Conservation (phyloP, 2,888 invertebrate genomes). For the Notocelia uddmanniana region DNA sequence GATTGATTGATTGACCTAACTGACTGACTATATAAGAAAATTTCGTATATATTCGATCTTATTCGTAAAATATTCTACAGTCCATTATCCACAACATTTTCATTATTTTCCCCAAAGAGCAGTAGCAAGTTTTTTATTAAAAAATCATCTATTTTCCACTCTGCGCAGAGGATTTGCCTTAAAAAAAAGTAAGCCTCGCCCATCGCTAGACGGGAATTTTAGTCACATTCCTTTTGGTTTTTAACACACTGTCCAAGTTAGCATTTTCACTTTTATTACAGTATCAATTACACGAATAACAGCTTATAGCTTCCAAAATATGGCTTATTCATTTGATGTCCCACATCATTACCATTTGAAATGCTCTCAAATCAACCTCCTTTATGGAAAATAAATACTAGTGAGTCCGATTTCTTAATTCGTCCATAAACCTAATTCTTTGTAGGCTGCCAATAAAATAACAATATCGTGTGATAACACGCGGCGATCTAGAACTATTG, state of each 20-base stretch:
- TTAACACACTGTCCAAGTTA: too few species aligned
- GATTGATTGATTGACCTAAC: too few species aligned
- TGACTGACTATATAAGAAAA: too few species aligned
- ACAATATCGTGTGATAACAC: background rate
- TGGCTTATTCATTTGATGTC: background rate
- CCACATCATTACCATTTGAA: background rate
- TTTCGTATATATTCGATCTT: too few species aligned
- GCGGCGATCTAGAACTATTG: background rate
- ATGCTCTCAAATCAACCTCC: background rate
- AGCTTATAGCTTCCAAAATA: background rate
- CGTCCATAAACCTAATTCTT: constrained; percentile 28
- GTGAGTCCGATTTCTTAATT: background rate
- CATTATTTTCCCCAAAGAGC: too few species aligned
- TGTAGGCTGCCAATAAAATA: constrained; percentile 25
- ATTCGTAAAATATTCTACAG: too few species aligned
- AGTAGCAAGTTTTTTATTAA: too few species aligned
- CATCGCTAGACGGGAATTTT: background rate
- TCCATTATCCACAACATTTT: too few species aligned
- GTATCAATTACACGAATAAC: background rate
- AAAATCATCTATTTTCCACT: too few species aligned
- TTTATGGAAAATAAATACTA: constrained; percentile 12
- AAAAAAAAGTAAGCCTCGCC: too few species aligned
- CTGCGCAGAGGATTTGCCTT: too few species aligned
- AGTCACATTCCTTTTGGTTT: background rate
- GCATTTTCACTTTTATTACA: background rate